Conservation (phyloP, 2,888 invertebrate genomes). For the Podotricha telesiphe region DNA sequence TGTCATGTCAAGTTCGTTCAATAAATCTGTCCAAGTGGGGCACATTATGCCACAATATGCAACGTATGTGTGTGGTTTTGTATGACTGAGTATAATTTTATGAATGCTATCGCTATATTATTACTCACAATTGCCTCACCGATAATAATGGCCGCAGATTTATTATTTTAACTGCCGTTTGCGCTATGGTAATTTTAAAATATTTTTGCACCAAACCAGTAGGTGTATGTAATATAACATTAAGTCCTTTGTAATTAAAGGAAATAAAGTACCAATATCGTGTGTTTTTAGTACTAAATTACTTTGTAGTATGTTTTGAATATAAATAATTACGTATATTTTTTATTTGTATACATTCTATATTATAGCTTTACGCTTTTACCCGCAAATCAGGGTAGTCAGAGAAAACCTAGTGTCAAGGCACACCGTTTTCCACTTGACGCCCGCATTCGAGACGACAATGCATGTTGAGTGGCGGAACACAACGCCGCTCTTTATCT, state of each 20-base stretch:
- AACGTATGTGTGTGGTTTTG: constrained; percentile 36
- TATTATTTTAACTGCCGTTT: constrained; percentile 25
- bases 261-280: no score
- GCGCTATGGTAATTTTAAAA: neutral
- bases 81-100: constrained; percentile 39
- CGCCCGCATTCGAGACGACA: no score
- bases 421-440: no score
- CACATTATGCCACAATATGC: constrained; percentile 38
- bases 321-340: no score
- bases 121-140: constrained; percentile 34
- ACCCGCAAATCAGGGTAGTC: no score
- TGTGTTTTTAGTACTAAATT: no score
- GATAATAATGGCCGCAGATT: constrained; percentile 28
- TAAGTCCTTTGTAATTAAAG: neutral
- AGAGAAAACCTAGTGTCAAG: no score
- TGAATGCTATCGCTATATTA: constrained; percentile 31
- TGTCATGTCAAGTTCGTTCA: constrained; percentile 40
- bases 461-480: no score
- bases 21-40: constrained; percentile 37
- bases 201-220: constrained; percentile 4
- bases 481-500: no score
- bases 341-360: no score
- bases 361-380: no score
- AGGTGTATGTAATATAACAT: neutral
- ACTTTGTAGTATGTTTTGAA: no score